Conservation (phyloP, 2,797 vertebrate genomes). For the Micrastur ruficollis region DNA sequence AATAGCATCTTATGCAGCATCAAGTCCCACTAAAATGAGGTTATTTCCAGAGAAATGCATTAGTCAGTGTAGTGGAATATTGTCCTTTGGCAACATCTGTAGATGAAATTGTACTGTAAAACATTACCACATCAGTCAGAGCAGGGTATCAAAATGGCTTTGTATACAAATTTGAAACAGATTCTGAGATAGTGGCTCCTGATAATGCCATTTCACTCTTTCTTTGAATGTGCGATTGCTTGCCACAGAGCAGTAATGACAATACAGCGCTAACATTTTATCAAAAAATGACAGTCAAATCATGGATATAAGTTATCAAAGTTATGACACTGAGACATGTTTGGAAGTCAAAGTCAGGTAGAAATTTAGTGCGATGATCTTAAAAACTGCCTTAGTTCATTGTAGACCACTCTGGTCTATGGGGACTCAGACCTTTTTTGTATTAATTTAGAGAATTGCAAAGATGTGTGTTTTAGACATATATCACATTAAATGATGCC, state of each 20-base stretch:
- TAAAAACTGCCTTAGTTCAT: neutral
- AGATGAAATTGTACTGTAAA: conserved; percentile 5
- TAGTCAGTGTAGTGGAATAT: neutral
- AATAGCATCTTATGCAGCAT: neutral
- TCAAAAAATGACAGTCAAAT: neutral
- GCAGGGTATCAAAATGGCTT: neutral
- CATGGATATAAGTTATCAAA: neutral
- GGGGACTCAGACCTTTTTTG: neutral
- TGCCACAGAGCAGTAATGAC: neutral
- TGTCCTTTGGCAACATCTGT: conserved; percentile 3
- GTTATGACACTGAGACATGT: neutral
- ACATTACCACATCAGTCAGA: neutral
- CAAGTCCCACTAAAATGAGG: neutral
- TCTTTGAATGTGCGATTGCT: neutral
- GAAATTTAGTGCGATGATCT: neutral
- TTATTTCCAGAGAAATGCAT: conserved; percentile 33
- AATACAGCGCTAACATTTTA: neutral
- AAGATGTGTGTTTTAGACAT: neutral
- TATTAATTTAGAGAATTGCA: neutral
- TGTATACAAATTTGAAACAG: conserved; percentile 10
- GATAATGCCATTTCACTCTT: conserved; percentile 5
- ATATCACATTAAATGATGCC: neutral
- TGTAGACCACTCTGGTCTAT: neutral
- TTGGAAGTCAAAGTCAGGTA: neutral
- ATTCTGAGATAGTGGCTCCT: neutral